A percentile compares a stretch with the other conserved stretches of the same genome.
These are phyloP conservation scores for Acholoe squamosa DNA, from an alignment of 2,888 invertebrate species.

Conservation along the genomic window DNA sequence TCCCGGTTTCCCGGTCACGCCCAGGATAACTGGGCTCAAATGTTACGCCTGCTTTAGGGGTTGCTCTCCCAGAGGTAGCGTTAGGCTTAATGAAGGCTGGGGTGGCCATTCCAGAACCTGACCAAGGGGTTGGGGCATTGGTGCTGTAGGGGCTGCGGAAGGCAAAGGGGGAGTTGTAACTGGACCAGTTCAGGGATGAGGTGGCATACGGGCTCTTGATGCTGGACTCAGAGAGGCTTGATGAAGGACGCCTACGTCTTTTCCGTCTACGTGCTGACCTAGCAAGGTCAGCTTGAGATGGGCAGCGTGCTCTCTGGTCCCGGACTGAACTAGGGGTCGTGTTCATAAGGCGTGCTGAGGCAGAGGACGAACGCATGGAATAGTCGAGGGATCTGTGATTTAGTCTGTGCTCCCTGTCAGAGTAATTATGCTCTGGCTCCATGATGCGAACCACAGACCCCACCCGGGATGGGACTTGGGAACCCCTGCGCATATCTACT, in stretches of 20 bases:
- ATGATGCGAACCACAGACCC: constrained; percentile 48
- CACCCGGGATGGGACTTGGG: background rate
- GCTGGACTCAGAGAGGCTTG: constrained; percentile 3
- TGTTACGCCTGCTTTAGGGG: background rate
- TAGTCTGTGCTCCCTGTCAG: background rate
- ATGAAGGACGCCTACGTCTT: background rate
- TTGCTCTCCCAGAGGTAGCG: background rate
- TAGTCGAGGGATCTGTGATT: background rate
- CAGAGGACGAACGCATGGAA: background rate
- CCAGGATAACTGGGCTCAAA: background rate
- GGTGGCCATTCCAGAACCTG: background rate
- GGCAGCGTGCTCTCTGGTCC: background rate
- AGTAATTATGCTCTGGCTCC: background rate
- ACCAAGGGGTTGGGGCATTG: background rate
- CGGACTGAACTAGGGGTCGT: constrained; percentile 16
- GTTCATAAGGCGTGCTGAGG: background rate
- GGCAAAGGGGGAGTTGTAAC: constrained; percentile 11
- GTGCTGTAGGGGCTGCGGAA: constrained; percentile 53
- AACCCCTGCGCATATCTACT: background rate
- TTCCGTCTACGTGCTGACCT: background rate
- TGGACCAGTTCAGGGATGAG: background rate
- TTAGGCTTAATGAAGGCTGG: background rate
- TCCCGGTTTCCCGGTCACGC: background rate
- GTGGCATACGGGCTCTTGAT: constrained; percentile 47
- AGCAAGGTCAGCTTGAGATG: background rate